Evolutionary conservation across 2,113 vertebrate species (phyloP).

Genomic region (Mobula hypostoma): DNA sequence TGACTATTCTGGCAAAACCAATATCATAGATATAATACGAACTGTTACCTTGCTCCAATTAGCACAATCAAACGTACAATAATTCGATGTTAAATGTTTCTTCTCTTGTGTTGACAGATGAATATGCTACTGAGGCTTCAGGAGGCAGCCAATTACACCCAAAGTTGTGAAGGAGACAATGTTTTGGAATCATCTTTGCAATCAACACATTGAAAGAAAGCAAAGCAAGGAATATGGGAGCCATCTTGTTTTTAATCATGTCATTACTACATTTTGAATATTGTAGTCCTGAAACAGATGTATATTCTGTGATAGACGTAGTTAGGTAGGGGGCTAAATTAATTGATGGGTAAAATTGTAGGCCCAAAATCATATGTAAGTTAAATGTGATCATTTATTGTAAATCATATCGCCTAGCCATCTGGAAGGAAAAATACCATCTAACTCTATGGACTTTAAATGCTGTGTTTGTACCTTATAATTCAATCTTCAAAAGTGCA

Average conservation of each 20-base stretch:
- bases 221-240: constrained; percentile 30
- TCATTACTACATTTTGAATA: constrained; percentile 28
- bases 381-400: constrained; percentile 36
- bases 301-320: constrained; percentile 35
- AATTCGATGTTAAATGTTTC: constrained; percentile 38
- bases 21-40: not conserved
- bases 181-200: constrained; percentile 75
- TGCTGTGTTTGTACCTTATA: constrained; percentile 46
- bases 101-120: constrained; percentile 63
- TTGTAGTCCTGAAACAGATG: constrained; percentile 28
- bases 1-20: not conserved
- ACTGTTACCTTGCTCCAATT: not conserved
- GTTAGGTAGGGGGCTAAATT: constrained; percentile 36
- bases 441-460: constrained; percentile 39
- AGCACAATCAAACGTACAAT: not conserved
- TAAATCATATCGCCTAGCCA: constrained; percentile 36
- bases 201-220: constrained; percentile 57
- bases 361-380: constrained; percentile 38
- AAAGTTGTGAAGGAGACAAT: constrained; percentile 84
- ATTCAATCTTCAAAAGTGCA: constrained; percentile 55
- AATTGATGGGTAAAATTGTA: constrained; percentile 35
- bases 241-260: constrained; percentile 36
- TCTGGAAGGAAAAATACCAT: constrained; percentile 34
- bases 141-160: constrained; percentile 91
- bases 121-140: constrained; percentile 96